Evolutionary conservation across 1,140 invertebrate genomes (phyloP).

Genomic region (Anastrepha ludens): DNA sequence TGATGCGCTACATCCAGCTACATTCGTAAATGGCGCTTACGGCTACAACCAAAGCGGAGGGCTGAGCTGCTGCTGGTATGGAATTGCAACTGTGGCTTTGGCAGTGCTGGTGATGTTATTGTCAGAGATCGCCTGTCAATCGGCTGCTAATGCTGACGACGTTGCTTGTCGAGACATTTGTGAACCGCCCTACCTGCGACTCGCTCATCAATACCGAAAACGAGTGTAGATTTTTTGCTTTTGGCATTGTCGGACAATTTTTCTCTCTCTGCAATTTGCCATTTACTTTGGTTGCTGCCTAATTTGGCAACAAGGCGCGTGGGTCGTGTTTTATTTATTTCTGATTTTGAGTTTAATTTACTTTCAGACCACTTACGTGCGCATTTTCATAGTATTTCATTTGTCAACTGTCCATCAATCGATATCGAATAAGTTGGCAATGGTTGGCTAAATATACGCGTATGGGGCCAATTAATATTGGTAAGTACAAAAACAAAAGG

Average conservation of each 20-base stretch:
- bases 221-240: background rate
- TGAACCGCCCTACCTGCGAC: background rate
- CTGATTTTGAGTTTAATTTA: slow-evolving; percentile 40
- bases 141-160: background rate
- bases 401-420: slow-evolving; percentile 21
- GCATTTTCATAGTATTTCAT: background rate
- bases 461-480: background rate
- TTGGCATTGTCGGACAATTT: background rate
- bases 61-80: background rate
- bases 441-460: background rate
- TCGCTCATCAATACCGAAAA: background rate
- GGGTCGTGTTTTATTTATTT: background rate
- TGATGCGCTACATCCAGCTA: background rate
- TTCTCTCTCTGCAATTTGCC: slow-evolving; percentile 4
- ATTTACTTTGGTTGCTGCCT: background rate
- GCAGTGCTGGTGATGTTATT: background rate
- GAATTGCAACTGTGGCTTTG: slow-evolving; percentile 2
- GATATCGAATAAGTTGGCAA: background rate
- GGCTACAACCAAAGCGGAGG: background rate
- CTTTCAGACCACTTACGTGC: slow-evolving; percentile 6
- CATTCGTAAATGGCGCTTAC: background rate
- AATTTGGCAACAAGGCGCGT: background rate
- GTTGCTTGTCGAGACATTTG: background rate
- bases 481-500: background rate
- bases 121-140: background rate